Conservation (phyloP, 2,888 invertebrate genomes). For the Tanytarsus gracilentus region DNA sequence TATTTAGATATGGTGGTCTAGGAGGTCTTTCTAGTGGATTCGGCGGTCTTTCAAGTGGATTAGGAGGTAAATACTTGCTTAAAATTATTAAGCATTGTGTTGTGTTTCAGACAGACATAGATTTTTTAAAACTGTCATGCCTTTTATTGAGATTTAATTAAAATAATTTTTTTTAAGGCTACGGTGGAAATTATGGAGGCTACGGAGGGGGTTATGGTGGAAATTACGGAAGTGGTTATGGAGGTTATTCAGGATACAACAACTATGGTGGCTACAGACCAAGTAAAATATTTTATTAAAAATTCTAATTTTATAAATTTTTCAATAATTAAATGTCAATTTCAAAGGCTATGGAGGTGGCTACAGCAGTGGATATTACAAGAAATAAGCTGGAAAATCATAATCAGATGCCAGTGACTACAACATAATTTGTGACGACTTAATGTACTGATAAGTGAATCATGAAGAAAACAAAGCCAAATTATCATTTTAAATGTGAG, state of each 20-base stretch:
- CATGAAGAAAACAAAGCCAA: too few species aligned
- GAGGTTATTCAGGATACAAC: background rate
- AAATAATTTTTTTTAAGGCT: background rate
- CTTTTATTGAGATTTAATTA: background rate
- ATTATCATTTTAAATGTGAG: too few species aligned
- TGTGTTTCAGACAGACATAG: background rate
- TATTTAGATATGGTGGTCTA: background rate
- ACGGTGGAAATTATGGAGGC: background rate
- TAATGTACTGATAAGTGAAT: background rate
- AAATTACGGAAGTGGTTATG: background rate
- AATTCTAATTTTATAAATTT: background rate
- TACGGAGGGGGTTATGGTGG: background rate
- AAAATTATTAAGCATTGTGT: too few species aligned
- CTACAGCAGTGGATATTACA: conserved; percentile 19
- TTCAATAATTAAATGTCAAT: background rate
- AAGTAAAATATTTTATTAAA: background rate
- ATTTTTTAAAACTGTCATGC: background rate
- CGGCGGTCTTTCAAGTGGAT: too few species aligned
- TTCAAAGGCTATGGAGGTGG: background rate
- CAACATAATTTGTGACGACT: background rate
- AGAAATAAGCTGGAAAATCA: conserved; percentile 3
- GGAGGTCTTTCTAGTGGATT: too few species aligned
- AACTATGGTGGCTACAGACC: conserved; percentile 17
- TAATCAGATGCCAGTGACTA: background rate
- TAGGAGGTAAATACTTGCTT: too few species aligned